Conservation (phyloP, 2,797 vertebrate species). For the Apogon hyalosoma region DNA sequence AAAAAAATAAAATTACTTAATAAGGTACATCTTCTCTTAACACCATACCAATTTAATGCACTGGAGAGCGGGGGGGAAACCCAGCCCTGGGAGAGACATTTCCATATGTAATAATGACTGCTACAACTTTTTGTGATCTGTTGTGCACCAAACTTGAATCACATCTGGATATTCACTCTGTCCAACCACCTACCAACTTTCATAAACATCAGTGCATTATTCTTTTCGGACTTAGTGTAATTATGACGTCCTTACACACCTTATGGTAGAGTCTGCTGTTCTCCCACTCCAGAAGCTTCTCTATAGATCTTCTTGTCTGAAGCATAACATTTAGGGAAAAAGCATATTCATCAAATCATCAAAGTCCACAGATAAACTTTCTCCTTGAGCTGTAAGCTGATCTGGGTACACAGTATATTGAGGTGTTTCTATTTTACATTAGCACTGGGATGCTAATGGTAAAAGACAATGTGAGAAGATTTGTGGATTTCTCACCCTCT, state of each 20-base stretch:
- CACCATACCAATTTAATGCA: too few species aligned
- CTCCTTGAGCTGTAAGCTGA: background rate
- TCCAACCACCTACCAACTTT: too few species aligned
- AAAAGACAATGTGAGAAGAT: background rate
- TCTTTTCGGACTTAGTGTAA: background rate
- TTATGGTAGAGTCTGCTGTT: slow-evolving; percentile 99
- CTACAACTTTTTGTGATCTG: too few species aligned
- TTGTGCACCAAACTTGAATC: too few species aligned
- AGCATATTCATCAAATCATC: background rate
- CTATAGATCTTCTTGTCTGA: slow-evolving; percentile 92
- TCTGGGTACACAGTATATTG: background rate
- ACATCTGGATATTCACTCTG: too few species aligned
- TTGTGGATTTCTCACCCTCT: slow-evolving; percentile 89
- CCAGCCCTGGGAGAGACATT: too few species aligned
- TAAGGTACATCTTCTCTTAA: background rate
- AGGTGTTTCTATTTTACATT: background rate
- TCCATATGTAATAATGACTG: too few species aligned
- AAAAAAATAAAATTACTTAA: too few species aligned
- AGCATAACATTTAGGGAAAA: slow-evolving; percentile 1
- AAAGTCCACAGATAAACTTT: background rate
- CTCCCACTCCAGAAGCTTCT: slow-evolving; percentile 99
- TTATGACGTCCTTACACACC: slow-evolving; percentile 65
- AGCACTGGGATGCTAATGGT: background rate
- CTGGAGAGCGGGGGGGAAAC: too few species aligned
- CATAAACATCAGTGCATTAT: too few species aligned